A percentile compares a stretch with the other conserved stretches of the same genome.
Conservation (phyloP, 1,140 invertebrate genomes). For the Microplitis demolitor region DNA sequence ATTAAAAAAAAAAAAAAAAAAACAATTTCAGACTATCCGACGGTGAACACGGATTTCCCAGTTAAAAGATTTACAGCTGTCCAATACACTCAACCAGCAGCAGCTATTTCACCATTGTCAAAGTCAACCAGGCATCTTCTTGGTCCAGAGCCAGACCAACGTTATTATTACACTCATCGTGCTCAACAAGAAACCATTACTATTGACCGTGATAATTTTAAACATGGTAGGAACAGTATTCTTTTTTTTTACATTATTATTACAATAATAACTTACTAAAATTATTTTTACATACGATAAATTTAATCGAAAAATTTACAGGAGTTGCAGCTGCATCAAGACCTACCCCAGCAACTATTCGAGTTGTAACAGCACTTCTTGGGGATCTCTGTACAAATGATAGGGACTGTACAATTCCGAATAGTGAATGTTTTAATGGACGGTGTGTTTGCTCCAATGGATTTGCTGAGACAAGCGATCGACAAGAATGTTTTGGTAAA, state of each 20-base stretch:
- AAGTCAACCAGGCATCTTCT: slow-evolving; percentile 82
- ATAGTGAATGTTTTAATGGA: slow-evolving; percentile 72
- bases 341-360: slow-evolving; percentile 72
- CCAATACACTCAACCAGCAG: slow-evolving; percentile 80
- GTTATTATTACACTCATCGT: slow-evolving; percentile 71
- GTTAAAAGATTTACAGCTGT: slow-evolving; percentile 75
- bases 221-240: slow-evolving; percentile 48
- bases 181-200: slow-evolving; percentile 67
- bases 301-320: slow-evolving; percentile 17
- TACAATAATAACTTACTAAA: background rate
- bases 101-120: slow-evolving; percentile 73
- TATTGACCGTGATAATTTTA: slow-evolving; percentile 63
- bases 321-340: slow-evolving; percentile 60
- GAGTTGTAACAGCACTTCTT: slow-evolving; percentile 72
- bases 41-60: slow-evolving; percentile 72
- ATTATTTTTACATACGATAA: background rate
- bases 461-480: slow-evolving; percentile 69
- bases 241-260: background rate
- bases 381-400: slow-evolving; percentile 78
- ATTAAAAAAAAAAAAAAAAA: slow-evolving; percentile 33
- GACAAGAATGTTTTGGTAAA: slow-evolving; percentile 75
- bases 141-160: slow-evolving; percentile 72
- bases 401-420: slow-evolving; percentile 73
- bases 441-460: slow-evolving; percentile 74
- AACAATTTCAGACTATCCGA: slow-evolving; percentile 58